A percentile compares a stretch with the other conserved stretches of the same genome.
phyloP scores from a whole-genome alignment of 2,888 invertebrate genomes.

The Oasisia sp. region DNA sequence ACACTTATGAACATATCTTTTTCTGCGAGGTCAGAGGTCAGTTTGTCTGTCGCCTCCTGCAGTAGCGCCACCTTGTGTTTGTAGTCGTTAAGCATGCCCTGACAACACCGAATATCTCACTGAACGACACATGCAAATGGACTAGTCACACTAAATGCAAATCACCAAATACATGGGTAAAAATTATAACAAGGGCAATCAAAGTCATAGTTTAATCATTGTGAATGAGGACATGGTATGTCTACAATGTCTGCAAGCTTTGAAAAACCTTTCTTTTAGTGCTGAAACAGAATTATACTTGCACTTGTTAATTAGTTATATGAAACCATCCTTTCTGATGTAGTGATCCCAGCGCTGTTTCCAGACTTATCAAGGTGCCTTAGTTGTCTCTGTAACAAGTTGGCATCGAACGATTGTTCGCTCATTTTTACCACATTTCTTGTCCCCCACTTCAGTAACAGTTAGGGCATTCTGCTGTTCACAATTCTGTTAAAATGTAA shows the following conservation, averaged over 20 bases:
- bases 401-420: background rate
- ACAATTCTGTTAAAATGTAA: background rate
- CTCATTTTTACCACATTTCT: background rate
- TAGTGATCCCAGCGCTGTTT: no score
- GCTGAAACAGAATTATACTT: background rate
- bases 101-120: background rate
- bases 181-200: background rate
- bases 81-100: constrained; percentile 12
- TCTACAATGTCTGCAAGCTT: background rate
- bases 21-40: background rate
- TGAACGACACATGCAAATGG: background rate
- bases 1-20: background rate
- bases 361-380: background rate
- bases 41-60: background rate
- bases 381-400: background rate
- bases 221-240: background rate
- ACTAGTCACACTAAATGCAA: background rate
- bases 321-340: no score
- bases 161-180: background rate
- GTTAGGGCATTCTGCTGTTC: background rate
- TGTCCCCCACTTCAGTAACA: background rate
- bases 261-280: background rate
- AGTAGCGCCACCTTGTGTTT: constrained; percentile 3
- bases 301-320: background rate
- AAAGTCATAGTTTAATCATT: background rate